phyloP scores from a whole-genome alignment of 2,113 vertebrate genomes.

The Gorilla gorilla region DNA sequence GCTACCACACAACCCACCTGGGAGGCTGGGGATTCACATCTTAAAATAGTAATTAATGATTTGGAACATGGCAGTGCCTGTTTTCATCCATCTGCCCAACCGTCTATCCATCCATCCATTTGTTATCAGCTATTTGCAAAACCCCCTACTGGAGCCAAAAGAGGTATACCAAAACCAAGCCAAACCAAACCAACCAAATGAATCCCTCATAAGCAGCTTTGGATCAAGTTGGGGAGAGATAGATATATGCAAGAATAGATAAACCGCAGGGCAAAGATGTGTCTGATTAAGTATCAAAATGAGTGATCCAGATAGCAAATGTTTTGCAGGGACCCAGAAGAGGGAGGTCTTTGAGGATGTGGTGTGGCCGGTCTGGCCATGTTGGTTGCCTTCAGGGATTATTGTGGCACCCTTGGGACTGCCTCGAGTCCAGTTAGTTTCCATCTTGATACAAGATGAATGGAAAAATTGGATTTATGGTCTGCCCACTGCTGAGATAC shows the following conservation, averaged over 20 bases:
- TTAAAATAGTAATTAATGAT: background rate
- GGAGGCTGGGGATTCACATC: background rate
- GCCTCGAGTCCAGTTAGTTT: slow-evolving; percentile 6
- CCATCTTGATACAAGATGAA: background rate
- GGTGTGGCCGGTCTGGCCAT: background rate
- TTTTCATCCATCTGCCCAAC: background rate
- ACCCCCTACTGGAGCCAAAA: background rate
- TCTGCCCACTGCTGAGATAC: slow-evolving; percentile 6
- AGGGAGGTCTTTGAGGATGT: background rate
- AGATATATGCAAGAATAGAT: background rate
- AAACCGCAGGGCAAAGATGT: background rate
- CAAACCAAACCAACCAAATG: background rate
- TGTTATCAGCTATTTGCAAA: background rate
- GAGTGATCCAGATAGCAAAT: background rate
- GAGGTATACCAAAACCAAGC: background rate
- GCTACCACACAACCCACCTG: background rate
- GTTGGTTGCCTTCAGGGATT: background rate
- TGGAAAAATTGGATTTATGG: background rate
- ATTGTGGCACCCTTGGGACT: background rate
- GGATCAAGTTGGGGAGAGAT: background rate
- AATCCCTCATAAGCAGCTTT: background rate
- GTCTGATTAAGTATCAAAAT: background rate
- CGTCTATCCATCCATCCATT: background rate
- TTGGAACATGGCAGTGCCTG: background rate
- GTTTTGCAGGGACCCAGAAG: background rate